Evolutionary conservation across 2,113 vertebrate species (phyloP).

Genomic region (Chaetura pelagica): DNA sequence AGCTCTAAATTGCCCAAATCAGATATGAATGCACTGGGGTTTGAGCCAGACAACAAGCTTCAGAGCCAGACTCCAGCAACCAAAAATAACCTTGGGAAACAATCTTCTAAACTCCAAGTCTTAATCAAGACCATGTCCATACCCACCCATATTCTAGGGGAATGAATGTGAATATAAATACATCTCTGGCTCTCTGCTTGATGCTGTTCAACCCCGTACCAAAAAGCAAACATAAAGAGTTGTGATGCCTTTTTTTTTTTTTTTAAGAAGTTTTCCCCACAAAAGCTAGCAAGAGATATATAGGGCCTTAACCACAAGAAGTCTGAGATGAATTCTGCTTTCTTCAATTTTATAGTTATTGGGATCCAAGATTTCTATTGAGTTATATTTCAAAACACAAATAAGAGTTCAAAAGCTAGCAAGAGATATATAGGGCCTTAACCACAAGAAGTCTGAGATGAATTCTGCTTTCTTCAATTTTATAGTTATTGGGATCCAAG

Average conservation of each 20-base stretch:
- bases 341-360: not conserved
- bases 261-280: not conserved
- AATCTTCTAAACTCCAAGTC: constrained; percentile 15
- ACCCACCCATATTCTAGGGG: not conserved
- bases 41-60: not conserved
- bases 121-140: constrained; percentile 60
- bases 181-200: not conserved
- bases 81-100: constrained; percentile 71
- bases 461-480: not conserved
- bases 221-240: not conserved
- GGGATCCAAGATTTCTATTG: not conserved
- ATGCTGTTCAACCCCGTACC: not conserved
- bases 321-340: not conserved
- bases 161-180: constrained; percentile 10
- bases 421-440: not conserved
- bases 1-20: not conserved
- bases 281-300: not conserved
- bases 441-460: not conserved
- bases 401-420: not conserved
- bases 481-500: not conserved
- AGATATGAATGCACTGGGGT: not conserved
- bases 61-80: constrained; percentile 31
- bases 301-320: not conserved
- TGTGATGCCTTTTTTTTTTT: not conserved
- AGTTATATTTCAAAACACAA: not conserved